Evolutionary conservation across 2,888 invertebrate genomes (phyloP).

Genomic region (Diploptera punctata): DNA sequence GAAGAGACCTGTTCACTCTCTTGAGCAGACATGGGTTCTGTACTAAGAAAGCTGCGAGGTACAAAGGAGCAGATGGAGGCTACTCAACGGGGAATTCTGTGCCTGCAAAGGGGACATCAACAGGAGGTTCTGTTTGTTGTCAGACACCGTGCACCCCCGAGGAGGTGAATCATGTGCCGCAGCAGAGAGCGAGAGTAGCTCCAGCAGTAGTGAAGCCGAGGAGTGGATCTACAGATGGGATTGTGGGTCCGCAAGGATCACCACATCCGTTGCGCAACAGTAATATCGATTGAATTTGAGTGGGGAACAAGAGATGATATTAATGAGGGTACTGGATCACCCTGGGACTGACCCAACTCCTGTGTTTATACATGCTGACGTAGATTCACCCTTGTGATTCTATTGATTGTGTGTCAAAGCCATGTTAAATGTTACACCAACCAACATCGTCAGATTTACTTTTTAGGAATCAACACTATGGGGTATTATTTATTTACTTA

Average conservation of each 20-base stretch:
- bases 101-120: conserved; percentile 14
- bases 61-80: conserved; percentile 50
- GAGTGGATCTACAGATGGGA: not conserved
- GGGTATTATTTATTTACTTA: too few species aligned
- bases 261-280: conserved; percentile 44
- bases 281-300: conserved; percentile 40
- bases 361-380: not conserved
- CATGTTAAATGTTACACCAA: too few species aligned
- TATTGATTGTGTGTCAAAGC: too few species aligned
- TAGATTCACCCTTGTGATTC: conserved; percentile 34
- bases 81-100: conserved; percentile 27
- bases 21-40: conserved; percentile 59
- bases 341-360: not conserved
- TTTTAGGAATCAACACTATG: too few species aligned
- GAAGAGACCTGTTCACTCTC: conserved; percentile 63
- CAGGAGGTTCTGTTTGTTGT: not conserved
- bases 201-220: not conserved
- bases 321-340: conserved; percentile 36
- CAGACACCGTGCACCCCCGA: not conserved
- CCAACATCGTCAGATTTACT: too few species aligned
- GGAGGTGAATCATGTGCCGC: not conserved
- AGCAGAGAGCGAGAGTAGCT: conserved; percentile 1
- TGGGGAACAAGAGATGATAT: conserved; percentile 40
- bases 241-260: conserved; percentile 27
- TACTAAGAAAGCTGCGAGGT: conserved; percentile 55